Conservation (phyloP, 2,888 invertebrate species). For the Pardosa pseudoannulata region DNA sequence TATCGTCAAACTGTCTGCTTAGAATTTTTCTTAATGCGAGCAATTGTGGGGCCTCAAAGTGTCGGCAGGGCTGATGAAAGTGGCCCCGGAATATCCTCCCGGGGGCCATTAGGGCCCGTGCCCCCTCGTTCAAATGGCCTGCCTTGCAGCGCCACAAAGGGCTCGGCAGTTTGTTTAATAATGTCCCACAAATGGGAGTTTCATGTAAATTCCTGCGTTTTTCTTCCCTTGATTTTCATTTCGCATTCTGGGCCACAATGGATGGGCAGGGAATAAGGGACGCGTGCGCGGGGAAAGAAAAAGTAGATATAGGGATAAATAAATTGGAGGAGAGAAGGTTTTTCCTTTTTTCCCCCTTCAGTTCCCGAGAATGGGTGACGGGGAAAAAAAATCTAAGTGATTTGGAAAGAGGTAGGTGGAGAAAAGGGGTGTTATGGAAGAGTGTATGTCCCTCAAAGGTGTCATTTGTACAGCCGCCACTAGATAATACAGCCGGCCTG, state of each 20-base stretch:
- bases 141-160: conserved; percentile 49
- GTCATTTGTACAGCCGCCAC: neutral
- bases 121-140: conserved; percentile 29
- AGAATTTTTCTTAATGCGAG: conserved; percentile 70
- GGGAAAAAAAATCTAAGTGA: neutral
- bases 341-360: neutral
- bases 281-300: conserved; percentile 3
- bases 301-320: conserved; percentile 1
- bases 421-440: neutral
- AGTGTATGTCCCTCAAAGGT: neutral
- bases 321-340: neutral
- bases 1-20: conserved; percentile 64
- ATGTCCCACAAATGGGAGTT: conserved; percentile 71
- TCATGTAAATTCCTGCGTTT: conserved; percentile 74
- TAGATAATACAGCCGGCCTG: neutral
- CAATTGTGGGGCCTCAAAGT: conserved; percentile 65
- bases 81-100: conserved; percentile 59
- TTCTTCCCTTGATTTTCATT: conserved; percentile 60
- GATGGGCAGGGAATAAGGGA: conserved; percentile 23
- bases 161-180: conserved; percentile 69
- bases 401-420: conserved; percentile 10
- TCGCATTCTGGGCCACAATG: conserved; percentile 39
- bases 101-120: conserved; percentile 45
- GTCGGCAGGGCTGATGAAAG: conserved; percentile 64
- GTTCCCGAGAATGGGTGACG: no score